phyloP scores from a whole-genome alignment of 2,797 vertebrate species.

The Peromyscus eremicus region DNA sequence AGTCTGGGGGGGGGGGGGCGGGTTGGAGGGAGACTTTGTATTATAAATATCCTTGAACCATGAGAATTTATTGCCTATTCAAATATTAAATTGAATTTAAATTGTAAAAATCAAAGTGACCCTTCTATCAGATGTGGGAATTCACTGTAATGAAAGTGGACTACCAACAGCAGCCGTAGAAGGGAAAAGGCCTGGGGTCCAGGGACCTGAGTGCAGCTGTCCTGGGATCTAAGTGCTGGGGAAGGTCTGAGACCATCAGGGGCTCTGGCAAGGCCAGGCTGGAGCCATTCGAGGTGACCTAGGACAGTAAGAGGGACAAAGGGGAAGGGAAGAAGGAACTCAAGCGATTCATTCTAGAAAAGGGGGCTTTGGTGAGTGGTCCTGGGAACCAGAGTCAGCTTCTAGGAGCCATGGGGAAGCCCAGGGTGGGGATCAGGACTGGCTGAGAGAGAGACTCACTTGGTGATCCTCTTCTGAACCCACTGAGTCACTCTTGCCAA shows the following conservation, averaged over 20 bases:
- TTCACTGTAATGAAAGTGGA: no score
- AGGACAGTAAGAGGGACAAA: neutral
- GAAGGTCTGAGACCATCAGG: neutral
- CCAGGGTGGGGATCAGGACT: neutral
- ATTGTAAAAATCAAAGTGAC: slow-evolving; percentile 69
- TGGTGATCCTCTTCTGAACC: neutral
- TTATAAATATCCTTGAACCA: slow-evolving; percentile 41
- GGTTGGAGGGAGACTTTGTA: slow-evolving; percentile 6
- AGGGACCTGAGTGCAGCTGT: neutral
- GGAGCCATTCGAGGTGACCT: neutral
- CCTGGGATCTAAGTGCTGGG: neutral
- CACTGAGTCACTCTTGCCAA: neutral
- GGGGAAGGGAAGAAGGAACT: neutral
- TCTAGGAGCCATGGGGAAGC: neutral
- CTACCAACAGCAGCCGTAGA: neutral
- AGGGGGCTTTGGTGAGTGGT: neutral
- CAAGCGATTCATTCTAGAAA: neutral
- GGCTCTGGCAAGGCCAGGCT: neutral
- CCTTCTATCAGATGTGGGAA: neutral
- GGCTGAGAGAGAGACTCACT: neutral
- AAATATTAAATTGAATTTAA: slow-evolving; percentile 69
- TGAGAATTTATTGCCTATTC: slow-evolving; percentile 65
- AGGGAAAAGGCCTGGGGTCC: neutral
- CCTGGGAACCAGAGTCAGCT: neutral
- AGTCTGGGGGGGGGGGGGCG: neutral